A percentile compares a stretch with the other conserved stretches of the same genome.
These are phyloP conservation scores for Sinodicranocentrus sp. DNA, from an alignment of 2,888 invertebrate species.

Conservation along the genomic window DNA sequence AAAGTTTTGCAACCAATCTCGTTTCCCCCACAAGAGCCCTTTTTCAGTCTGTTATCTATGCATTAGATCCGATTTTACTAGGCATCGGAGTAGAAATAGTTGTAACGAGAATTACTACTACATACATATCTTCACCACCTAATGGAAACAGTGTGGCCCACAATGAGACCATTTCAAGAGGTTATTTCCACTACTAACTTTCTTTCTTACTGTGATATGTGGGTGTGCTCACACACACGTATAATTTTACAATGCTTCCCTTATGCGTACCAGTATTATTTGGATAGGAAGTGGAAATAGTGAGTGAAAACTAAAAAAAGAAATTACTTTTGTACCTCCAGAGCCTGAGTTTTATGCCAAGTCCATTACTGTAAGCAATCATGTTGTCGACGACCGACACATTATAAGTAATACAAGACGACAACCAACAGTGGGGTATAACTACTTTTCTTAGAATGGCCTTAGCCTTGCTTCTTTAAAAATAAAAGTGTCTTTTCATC, in stretches of 20 bases:
- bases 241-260: background rate
- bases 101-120: slow-evolving; percentile 27
- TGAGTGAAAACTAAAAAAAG: background rate
- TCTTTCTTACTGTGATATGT: slow-evolving; percentile 3
- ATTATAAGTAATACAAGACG: background rate
- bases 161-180: too few relatives aligned
- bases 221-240: background rate
- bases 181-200: too few relatives aligned
- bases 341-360: slow-evolving; percentile 6
- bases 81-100: slow-evolving; percentile 43
- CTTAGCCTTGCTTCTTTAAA: slow-evolving; percentile 1
- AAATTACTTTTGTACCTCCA: slow-evolving; percentile 7
- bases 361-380: background rate
- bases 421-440: background rate
- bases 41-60: slow-evolving; percentile 52
- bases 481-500: background rate
- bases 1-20: slow-evolving; percentile 51
- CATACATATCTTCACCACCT: background rate
- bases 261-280: background rate
- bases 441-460: background rate
- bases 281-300: background rate
- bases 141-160: background rate
- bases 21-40: slow-evolving; percentile 1
- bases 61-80: slow-evolving; percentile 46
- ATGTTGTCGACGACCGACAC: slow-evolving; percentile 14